phyloP scores from a whole-genome alignment of 2,797 vertebrate species.

The Myiothlypis coronata region DNA sequence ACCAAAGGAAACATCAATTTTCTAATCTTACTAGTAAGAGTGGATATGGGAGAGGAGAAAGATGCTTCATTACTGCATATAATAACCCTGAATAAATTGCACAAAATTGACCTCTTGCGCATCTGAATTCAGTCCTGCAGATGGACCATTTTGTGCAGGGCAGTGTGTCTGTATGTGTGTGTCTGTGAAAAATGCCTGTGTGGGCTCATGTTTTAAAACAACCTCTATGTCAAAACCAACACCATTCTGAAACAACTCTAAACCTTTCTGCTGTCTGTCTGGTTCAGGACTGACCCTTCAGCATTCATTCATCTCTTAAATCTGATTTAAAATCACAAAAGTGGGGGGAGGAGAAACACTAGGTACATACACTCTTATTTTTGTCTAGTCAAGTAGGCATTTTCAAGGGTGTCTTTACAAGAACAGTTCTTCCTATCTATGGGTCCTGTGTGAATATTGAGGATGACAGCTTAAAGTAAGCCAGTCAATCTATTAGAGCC shows the following conservation, averaged over 20 bases:
- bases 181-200: neutral
- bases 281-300: neutral
- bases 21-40: neutral
- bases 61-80: neutral
- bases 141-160: neutral
- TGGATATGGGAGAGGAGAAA: neutral
- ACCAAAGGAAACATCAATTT: neutral
- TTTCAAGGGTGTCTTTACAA: neutral
- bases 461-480: neutral
- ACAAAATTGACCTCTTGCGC: neutral
- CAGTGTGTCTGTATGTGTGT: neutral
- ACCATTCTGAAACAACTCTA: neutral
- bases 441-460: neutral
- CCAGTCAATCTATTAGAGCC: neutral
- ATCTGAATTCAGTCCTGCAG: neutral
- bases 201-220: neutral
- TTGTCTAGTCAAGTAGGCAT: neutral
- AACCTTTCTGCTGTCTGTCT: neutral
- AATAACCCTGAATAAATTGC: neutral
- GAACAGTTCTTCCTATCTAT: neutral
- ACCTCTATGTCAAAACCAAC: slow-evolving; percentile 6
- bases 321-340: neutral
- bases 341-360: neutral
- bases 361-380: neutral
- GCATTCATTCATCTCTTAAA: neutral